phyloP scores from a whole-genome alignment of 2,888 invertebrate genomes.

The Melikaiella ostensackeni region DNA sequence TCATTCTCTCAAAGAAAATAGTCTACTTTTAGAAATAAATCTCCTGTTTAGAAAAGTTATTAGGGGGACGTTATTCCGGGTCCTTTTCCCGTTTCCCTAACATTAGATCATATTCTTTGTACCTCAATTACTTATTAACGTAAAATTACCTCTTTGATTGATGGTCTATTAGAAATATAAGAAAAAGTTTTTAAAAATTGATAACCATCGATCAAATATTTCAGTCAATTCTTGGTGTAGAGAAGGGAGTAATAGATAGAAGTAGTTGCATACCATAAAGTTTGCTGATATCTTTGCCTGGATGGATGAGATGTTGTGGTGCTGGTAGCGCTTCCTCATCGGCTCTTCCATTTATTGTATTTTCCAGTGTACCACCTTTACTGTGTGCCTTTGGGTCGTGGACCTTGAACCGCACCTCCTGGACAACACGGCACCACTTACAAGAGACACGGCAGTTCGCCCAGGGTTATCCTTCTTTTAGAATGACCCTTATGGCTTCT shows the following conservation, averaged over 20 bases:
- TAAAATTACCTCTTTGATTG: slow-evolving; percentile 27
- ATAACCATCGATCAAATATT: slow-evolving; percentile 31
- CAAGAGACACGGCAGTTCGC: slow-evolving; percentile 78
- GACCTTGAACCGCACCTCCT: slow-evolving; percentile 97
- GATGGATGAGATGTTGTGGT: slow-evolving; percentile 89
- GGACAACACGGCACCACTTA: slow-evolving; percentile 81
- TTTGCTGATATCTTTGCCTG: slow-evolving; percentile 95
- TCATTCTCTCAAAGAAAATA: not conserved
- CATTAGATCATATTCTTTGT: slow-evolving; percentile 40
- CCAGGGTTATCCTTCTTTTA: slow-evolving; percentile 68
- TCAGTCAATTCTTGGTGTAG: not conserved
- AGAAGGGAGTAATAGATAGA: not conserved
- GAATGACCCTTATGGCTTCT: slow-evolving; percentile 45
- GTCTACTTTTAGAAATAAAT: slow-evolving; percentile 18
- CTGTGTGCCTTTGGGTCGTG: slow-evolving; percentile 96
- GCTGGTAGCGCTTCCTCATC: slow-evolving; percentile 83
- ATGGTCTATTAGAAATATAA: slow-evolving; percentile 23
- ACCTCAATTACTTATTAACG: slow-evolving; percentile 38
- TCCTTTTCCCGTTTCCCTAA: slow-evolving; percentile 25
- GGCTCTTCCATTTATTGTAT: slow-evolving; percentile 90
- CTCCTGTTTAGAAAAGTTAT: slow-evolving; percentile 27
- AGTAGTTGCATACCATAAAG: slow-evolving; percentile 80
- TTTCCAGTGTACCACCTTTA: slow-evolving; percentile 94
- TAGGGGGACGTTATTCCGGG: slow-evolving; percentile 22
- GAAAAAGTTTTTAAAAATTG: not conserved